A percentile compares a stretch with the other conserved stretches of the same genome.
Evolutionary conservation across 2,888 invertebrate genomes (phyloP).

Genomic region (Elegia similella): DNA sequence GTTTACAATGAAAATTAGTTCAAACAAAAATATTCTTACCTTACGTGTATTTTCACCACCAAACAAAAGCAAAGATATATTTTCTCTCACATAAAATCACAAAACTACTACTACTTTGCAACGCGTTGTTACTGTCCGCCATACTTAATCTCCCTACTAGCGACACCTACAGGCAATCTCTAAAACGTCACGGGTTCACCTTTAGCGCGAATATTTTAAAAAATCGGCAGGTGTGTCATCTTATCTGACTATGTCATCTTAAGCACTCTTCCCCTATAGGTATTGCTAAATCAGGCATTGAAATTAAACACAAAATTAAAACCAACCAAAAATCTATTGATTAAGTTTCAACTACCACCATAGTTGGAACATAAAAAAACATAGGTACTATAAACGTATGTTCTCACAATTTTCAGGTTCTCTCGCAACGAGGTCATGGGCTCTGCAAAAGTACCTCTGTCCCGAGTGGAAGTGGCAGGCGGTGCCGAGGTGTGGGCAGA

Average conservation of each 20-base stretch:
- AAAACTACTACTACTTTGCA: background rate
- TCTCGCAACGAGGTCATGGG: constrained; percentile 94
- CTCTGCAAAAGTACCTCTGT: constrained; percentile 89
- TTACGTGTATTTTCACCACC: too few relatives aligned
- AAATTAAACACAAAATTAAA: too few relatives aligned
- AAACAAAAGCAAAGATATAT: background rate
- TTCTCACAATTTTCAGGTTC: constrained; percentile 74
- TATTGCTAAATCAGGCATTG: too few relatives aligned
- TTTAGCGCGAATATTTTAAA: background rate
- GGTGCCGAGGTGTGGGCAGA: constrained; percentile 94
- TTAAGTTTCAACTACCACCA: too few relatives aligned
- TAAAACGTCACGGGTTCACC: background rate
- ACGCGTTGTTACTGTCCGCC: too few relatives aligned
- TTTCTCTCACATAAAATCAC: background rate
- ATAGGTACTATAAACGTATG: too few relatives aligned
- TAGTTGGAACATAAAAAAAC: too few relatives aligned
- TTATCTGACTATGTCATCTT: background rate
- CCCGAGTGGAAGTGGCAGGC: constrained; percentile 89
- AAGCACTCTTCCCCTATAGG: background rate
- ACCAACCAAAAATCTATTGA: too few relatives aligned
- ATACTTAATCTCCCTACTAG: too few relatives aligned
- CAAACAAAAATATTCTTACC: too few relatives aligned
- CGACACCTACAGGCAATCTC: too few relatives aligned
- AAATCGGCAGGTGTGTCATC: background rate
- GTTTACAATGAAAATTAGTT: background rate